Evolutionary conservation across 2,113 vertebrate genomes (phyloP), one percentile per base, ranked within the genome.

Genomic region (Urocolius indicus): DNA sequence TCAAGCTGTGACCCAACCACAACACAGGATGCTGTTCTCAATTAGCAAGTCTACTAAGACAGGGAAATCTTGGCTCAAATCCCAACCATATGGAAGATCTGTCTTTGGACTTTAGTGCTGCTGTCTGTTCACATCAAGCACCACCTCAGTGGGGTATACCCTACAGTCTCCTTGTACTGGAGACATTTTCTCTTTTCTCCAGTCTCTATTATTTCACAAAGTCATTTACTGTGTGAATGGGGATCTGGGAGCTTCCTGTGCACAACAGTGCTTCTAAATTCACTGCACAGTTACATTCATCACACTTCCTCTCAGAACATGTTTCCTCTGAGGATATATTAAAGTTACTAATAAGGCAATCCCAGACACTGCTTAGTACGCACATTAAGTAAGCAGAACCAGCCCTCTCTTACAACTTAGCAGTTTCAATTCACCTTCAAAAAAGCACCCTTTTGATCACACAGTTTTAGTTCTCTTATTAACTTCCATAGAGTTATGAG

Each of bases 11-110:
- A 94, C 68, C 27, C 59, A 90, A 65, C 15, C 55, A 74, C 65
- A 93, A 77, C 27, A 57, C 24, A 75, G 83, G 74, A 90, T 55
- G 67, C 48, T 83, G 55, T 62, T 93, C 89, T 77, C 80, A 86
- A 89, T 84, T 90, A 93, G 46, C 30, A 81, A 51, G 91, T 71
- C 79, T 81, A 84, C 46, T 55, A 66, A 69, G 12, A 86, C 0
- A 0, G 41, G 20, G 71, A 94, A 93, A 92, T 67, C 79, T 67
- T 90, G 75, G 85, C 79, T 92, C 63, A 88, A 80, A 55, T 6
- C 24, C 38, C 41, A 80, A 16, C 29, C 68, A 87, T 18, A 92
- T 20, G 13, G 32, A 90, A 81, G 68, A 94, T 55, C 13, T 1
- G 4, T 43, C 66, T 79, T 82, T 48, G 61, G 71, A 68, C 62